These are phyloP conservation scores for Delia radicum DNA, from an alignment of 1,140 invertebrate genomes.

Conservation along the genomic window DNA sequence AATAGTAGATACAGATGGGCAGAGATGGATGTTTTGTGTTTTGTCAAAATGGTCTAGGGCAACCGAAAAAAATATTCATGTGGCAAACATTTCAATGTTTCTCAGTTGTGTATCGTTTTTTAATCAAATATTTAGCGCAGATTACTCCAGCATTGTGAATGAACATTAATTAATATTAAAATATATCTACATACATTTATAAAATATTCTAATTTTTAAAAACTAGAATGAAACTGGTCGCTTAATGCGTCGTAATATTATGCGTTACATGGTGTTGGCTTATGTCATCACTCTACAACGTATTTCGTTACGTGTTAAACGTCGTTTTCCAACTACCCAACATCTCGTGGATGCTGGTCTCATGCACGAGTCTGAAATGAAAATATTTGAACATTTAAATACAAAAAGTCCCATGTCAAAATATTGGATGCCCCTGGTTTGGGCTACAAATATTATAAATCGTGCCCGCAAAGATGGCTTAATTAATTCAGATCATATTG, in stretches of 20 bases:
- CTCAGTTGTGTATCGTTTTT: too few relatives aligned
- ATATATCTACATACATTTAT: not conserved
- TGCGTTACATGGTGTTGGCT: constrained; percentile 84
- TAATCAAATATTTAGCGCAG: too few relatives aligned
- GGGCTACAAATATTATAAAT: constrained; percentile 89
- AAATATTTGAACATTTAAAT: constrained; percentile 86
- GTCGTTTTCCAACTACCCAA: constrained; percentile 85
- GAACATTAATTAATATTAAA: too few relatives aligned
- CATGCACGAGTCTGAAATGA: constrained; percentile 87
- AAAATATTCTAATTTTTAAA: not conserved
- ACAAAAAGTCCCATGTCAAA: constrained; percentile 85
- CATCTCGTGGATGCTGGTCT: constrained; percentile 88
- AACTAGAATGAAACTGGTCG: constrained; percentile 79
- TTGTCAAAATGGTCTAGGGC: too few relatives aligned
- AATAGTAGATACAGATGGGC: too few relatives aligned
- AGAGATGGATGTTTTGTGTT: too few relatives aligned
- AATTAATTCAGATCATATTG: constrained; percentile 82
- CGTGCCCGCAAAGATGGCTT: constrained; percentile 77
- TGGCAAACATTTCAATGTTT: too few relatives aligned
- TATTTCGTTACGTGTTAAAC: constrained; percentile 84
- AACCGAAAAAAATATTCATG: too few relatives aligned
- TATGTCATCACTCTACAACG: constrained; percentile 85
- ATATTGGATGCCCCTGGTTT: constrained; percentile 90
- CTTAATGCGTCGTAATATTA: constrained; percentile 85
- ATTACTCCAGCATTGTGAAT: too few relatives aligned